phyloP scores from a whole-genome alignment of 2,113 vertebrate genomes.

The Scortum barcoo region DNA sequence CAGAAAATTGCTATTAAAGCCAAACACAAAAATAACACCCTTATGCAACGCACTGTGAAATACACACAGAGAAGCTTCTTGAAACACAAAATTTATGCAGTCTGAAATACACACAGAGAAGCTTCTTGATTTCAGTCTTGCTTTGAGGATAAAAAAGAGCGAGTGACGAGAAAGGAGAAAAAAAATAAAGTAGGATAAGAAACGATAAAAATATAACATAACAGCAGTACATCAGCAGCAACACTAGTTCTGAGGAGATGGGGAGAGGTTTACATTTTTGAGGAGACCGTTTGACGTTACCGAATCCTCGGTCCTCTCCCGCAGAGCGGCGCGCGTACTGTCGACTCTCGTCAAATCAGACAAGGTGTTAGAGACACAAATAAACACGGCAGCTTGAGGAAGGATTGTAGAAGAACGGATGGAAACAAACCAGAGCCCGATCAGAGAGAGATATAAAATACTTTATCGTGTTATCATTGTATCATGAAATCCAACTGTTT shows the following conservation, averaged over 20 bases:
- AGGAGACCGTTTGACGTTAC: neutral
- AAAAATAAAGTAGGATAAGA: neutral
- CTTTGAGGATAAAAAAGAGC: neutral
- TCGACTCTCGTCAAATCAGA: conserved; percentile 5
- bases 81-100: conserved; percentile 12
- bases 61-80: neutral
- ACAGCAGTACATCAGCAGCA: neutral
- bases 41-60: conserved; percentile 6
- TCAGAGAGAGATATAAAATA: no score
- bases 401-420: neutral
- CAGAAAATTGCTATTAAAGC: conserved; percentile 8
- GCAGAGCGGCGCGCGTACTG: neutral
- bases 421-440: neutral
- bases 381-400: neutral
- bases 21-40: neutral
- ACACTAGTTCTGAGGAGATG: neutral
- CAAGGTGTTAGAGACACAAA: neutral
- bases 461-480: no score
- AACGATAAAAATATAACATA: neutral
- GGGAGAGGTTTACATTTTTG: neutral
- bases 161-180: neutral
- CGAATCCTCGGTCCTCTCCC: neutral
- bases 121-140: neutral
- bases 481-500: neutral
- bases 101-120: neutral